Percentiles rank a stretch among this genome's conserved stretches.
Conservation (phyloP, 2,113 vertebrate genomes). For the Podilymbus podiceps region DNA sequence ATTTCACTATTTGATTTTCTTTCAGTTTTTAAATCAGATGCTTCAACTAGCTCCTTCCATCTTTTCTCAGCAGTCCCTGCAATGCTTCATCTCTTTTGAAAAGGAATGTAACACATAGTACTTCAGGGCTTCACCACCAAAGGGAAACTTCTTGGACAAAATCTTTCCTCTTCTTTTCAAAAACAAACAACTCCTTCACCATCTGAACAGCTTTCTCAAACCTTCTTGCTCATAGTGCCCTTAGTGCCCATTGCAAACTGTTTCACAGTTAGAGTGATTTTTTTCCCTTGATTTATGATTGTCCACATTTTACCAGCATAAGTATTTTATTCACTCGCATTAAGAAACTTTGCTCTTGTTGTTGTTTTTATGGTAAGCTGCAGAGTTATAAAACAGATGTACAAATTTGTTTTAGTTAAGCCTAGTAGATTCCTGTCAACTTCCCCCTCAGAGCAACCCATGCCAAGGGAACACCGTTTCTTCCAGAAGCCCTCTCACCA, state of each 20-base stretch:
- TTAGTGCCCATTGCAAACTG: background rate
- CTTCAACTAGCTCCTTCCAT: background rate
- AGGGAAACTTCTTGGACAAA: background rate
- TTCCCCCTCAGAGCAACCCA: background rate
- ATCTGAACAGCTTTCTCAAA: background rate
- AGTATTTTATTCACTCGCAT: background rate
- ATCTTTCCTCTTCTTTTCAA: background rate
- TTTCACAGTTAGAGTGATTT: background rate
- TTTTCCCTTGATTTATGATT: background rate
- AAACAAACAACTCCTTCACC: background rate
- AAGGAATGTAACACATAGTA: background rate
- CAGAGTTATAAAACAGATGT: background rate
- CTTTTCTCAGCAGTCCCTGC: background rate
- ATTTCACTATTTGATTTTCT: background rate
- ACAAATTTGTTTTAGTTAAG: background rate
- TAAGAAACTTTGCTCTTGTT: background rate
- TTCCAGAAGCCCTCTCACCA: background rate
- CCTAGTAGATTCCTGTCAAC: background rate
- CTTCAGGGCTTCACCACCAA: background rate
- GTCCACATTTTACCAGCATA: background rate
- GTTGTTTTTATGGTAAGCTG: background rate
- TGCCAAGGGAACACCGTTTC: background rate
- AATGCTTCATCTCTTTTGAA: background rate
- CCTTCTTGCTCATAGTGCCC: background rate
- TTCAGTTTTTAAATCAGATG: background rate